A percentile compares a stretch with the other conserved stretches of the same genome.
Evolutionary conservation across 92 coral and sea anemone species (phyloP).

Genomic region (Porites cylindrica): DNA sequence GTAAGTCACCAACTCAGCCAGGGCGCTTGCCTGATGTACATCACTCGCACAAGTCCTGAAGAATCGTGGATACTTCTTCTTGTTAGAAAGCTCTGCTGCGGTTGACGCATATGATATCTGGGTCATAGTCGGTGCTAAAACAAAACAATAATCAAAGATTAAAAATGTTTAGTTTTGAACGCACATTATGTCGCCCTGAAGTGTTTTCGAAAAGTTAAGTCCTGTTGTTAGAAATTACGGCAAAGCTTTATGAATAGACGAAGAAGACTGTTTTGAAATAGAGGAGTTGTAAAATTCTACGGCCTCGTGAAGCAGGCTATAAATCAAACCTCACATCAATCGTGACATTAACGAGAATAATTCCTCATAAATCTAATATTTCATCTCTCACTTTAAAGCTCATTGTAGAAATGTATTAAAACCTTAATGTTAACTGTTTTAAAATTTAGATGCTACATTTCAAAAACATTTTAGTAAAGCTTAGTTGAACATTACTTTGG

Average conservation of each 20-base stretch:
- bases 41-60: constrained; percentile 97
- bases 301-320: background rate
- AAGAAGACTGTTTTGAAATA: too few species aligned
- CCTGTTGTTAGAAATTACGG: too few species aligned
- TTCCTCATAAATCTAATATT: background rate
- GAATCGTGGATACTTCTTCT: constrained; percentile 93
- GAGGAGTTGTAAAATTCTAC: background rate
- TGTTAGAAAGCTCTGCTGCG: constrained; percentile 88
- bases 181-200: background rate
- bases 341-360: background rate
- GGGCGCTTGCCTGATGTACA: constrained; percentile 83
- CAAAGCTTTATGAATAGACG: too few species aligned
- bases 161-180: background rate
- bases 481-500: too few species aligned
- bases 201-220: background rate
- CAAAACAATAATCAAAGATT: background rate
- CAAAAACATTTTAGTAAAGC: background rate
- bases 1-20: constrained; percentile 88
- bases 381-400: background rate
- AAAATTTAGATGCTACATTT: background rate
- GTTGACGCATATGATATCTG: constrained; percentile 98
- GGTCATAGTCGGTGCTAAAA: constrained; percentile 83
- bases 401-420: constrained; percentile 1
- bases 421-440: background rate
- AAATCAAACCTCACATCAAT: background rate